A percentile compares a stretch with the other conserved stretches of the same genome.
These are phyloP conservation scores for Muntiacus muntjak DNA, from an alignment of 2,113 vertebrate species.

Conservation along the genomic window DNA sequence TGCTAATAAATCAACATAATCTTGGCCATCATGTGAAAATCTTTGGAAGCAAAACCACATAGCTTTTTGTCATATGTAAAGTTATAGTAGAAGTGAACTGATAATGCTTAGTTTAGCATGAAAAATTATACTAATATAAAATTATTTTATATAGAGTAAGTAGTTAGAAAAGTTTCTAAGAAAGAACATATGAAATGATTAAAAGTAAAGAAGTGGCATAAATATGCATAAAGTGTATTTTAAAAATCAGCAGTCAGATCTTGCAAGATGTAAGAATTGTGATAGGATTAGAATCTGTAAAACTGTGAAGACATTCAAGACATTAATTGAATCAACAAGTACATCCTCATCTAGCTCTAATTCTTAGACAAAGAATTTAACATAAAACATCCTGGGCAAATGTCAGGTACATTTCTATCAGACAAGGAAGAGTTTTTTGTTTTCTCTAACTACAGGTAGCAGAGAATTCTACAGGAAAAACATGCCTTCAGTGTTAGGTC, in stretches of 20 bases:
- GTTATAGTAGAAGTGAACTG: background rate
- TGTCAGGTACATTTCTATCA: background rate
- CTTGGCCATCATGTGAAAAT: background rate
- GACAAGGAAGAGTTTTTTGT: background rate
- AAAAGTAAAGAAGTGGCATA: background rate
- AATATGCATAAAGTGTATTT: background rate
- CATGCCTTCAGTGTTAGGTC: background rate
- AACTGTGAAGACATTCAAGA: background rate
- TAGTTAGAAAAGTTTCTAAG: background rate
- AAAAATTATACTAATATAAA: background rate
- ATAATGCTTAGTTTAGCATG: background rate
- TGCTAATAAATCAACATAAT: background rate
- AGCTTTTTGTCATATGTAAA: background rate
- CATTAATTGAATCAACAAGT: background rate
- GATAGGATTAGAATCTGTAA: background rate
- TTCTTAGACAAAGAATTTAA: background rate
- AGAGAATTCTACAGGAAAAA: background rate
- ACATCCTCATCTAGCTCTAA: background rate
- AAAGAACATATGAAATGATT: background rate
- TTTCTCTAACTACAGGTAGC: background rate
- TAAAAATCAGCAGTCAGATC: background rate
- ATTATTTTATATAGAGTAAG: background rate
- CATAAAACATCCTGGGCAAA: background rate
- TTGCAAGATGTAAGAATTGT: background rate
- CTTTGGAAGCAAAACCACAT: background rate